Evolutionary conservation across 2,888 invertebrate genomes (phyloP), one percentile per base, ranked within the genome.

Genomic region (Dioctria linearis): DNA sequence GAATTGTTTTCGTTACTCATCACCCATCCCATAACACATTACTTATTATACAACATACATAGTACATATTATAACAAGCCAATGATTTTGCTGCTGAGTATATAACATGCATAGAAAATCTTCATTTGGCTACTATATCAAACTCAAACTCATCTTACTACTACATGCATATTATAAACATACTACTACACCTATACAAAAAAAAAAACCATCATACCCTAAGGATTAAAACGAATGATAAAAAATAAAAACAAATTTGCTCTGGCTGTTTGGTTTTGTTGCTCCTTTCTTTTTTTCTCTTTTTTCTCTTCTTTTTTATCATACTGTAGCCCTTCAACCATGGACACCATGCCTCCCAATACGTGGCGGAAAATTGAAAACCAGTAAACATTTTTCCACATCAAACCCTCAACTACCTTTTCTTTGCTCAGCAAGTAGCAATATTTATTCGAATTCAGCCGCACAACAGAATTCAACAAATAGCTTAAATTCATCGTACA

Each of bases 331-430:
- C 81, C 86, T 89, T 83, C 89, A 89, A 86, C 89, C 89, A 65
- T 89, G 89, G 89, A 89, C 89, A 78, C 89, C 89, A 81, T 89
- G 89, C 83, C 85, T 89, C 85, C 89, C 89, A 82, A 89, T 89
- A 84, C 88, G 89, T 78, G 89, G 88, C 80, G 89, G 89, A 83
- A 89, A 89, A 86, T 85, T 89, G 83, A 88, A 89, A 87, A 88
- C 89, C 81, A 88, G 87, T 85, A 89, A 89, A 86, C 86, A 88
- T 85, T 88, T 89, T 85, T 89, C 89, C 82, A 89, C 89, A 84
- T 89, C 89, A 84, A 89, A 89, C 86, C 89, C 89, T 84, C 89
- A 89, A 85, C 84, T 89, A 85, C 88, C 88, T 81, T 88, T 88
- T 83, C 82, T 88, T 82, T 87, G 88, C 83, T 83, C 84, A 25